A percentile compares a stretch with the other conserved stretches of the same genome.
Conservation (phyloP, 2,888 invertebrate species). For the Euplagia quadripunctaria region DNA sequence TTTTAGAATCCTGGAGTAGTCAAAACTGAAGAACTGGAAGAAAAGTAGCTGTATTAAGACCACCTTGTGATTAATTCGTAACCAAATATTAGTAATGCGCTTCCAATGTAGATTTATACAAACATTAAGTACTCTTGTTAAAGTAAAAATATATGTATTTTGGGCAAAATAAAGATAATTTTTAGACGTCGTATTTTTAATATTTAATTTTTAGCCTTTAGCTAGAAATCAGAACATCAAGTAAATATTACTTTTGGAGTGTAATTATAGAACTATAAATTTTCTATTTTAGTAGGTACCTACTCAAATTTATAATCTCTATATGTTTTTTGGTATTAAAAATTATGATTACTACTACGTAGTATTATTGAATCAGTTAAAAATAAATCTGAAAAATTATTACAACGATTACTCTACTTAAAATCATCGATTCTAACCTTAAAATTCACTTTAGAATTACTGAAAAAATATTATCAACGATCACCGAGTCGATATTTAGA, state of each 20-base stretch:
- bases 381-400: no score
- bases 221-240: not conserved
- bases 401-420: no score
- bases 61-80: conserved; percentile 45
- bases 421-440: no score
- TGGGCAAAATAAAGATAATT: conserved; percentile 49
- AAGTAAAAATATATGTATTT: conserved; percentile 39
- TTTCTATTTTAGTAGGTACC: not conserved
- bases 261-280: not conserved
- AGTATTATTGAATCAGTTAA: no score
- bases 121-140: conserved; percentile 47
- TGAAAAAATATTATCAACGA: not conserved
- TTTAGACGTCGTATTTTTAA: conserved; percentile 33
- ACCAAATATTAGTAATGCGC: conserved; percentile 37
- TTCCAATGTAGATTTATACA: conserved; percentile 47
- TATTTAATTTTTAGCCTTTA: conserved; percentile 1
- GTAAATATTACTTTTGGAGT: not conserved
- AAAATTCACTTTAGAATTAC: not conserved
- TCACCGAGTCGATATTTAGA: not conserved
- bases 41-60: conserved; percentile 31
- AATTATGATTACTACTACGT: no score
- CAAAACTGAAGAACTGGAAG: conserved; percentile 49
- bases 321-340: not conserved
- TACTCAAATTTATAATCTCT: not conserved
- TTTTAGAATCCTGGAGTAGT: conserved; percentile 54